Percentiles rank a stretch among this genome's conserved stretches.
Evolutionary conservation across 2,797 vertebrate genomes (phyloP).

Genomic region (Parotocinclus haroldoi): DNA sequence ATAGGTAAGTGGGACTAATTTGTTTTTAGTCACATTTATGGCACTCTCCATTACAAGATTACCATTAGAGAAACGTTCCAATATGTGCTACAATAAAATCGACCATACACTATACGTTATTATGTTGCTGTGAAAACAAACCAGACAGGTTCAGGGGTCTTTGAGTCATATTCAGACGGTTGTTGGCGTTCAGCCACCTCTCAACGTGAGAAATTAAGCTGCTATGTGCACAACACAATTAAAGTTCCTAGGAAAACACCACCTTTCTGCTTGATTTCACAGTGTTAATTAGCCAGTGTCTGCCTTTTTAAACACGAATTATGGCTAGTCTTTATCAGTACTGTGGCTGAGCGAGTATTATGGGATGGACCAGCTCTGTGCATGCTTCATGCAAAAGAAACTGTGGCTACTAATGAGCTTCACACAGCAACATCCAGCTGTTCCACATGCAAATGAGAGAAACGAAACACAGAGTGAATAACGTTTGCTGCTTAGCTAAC

Average conservation of each 20-base stretch:
- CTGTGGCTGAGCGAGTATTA: conserved; percentile 74
- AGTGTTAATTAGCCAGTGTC: conserved; percentile 72
- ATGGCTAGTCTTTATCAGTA: conserved; percentile 64
- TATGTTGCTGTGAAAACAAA: conserved; percentile 51
- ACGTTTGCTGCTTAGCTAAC: no score
- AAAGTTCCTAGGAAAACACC: conserved; percentile 65
- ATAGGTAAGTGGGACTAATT: no score
- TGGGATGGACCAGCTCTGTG: conserved; percentile 53
- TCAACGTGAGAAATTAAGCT: conserved; percentile 69
- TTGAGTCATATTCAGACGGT: conserved; percentile 53
- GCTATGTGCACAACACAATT: conserved; percentile 64
- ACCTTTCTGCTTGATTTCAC: conserved; percentile 77
- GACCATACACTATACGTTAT: conserved; percentile 38
- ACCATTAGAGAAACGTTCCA: no score
- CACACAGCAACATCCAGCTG: conserved; percentile 62
- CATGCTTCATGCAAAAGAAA: conserved; percentile 62
- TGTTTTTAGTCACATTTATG: no score
- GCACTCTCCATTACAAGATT: no score
- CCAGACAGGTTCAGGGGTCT: conserved; percentile 56
- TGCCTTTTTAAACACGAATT: conserved; percentile 67
- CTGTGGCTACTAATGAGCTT: conserved; percentile 71
- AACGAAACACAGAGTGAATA: no score
- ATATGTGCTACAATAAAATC: no score
- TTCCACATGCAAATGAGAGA: conserved; percentile 71
- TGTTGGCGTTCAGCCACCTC: conserved; percentile 63